phyloP scores from a whole-genome alignment of 2,113 vertebrate genomes.

The Delphinus delphis region DNA sequence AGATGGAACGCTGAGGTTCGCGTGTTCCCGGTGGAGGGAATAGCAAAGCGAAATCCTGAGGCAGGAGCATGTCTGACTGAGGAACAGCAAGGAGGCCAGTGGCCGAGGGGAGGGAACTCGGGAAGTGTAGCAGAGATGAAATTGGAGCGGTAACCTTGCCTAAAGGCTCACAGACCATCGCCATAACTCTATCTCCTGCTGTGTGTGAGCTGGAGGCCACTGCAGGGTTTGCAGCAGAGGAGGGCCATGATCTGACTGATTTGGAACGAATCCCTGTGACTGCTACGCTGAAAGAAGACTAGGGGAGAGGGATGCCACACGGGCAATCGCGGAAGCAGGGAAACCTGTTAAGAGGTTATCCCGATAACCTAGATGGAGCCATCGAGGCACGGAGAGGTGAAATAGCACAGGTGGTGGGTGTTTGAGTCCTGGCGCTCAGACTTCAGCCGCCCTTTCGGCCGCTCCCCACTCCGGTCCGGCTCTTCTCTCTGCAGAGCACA shows the following conservation, averaged over 20 bases:
- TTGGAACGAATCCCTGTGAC: neutral
- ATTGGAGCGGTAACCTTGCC: neutral
- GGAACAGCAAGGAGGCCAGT: neutral
- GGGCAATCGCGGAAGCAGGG: neutral
- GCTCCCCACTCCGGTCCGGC: neutral
- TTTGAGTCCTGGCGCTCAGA: too few relatives aligned
- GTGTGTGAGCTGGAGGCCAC: neutral
- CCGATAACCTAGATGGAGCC: neutral
- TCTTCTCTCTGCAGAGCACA: slow-evolving; percentile 16
- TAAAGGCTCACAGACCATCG: neutral
- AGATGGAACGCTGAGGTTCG: neutral
- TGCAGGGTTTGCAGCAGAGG: neutral
- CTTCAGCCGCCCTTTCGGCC: neutral
- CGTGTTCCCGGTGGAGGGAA: neutral
- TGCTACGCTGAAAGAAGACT: neutral
- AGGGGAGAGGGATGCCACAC: fast-evolving
- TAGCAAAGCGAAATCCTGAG: neutral
- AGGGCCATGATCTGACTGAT: neutral
- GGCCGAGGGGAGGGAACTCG: fast-evolving
- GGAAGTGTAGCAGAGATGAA: neutral
- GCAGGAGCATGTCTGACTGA: neutral
- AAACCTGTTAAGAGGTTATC: neutral
- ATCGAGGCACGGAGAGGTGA: neutral
- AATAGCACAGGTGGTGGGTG: neutral
- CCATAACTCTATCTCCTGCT: neutral